Evolutionary conservation across 53 echinoderm and acorn worm species (phyloP).

Genomic region (Mesocentrotus franciscanus): DNA sequence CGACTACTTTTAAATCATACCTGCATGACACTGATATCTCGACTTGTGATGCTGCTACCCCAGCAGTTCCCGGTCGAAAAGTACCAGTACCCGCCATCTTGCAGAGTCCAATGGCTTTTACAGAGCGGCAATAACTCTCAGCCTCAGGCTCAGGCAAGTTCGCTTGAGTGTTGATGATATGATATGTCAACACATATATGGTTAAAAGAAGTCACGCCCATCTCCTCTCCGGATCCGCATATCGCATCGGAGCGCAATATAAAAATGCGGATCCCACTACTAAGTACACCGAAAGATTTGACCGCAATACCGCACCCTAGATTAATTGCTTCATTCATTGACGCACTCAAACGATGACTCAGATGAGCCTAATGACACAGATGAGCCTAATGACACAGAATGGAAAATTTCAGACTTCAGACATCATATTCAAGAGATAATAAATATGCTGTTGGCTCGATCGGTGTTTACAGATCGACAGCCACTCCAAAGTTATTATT

Average conservation of each 20-base stretch:
- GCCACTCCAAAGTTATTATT: no score
- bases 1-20: constrained; percentile 30
- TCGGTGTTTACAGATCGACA: no score
- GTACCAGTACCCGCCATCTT: constrained; percentile 17
- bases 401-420: background rate
- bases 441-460: no score
- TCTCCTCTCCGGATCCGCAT: background rate
- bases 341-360: background rate
- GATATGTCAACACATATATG: background rate
- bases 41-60: constrained; percentile 89
- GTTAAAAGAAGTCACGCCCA: background rate
- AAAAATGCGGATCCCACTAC: no score
- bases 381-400: background rate
- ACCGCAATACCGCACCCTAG: background rate
- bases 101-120: background rate
- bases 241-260: no score
- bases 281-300: no score
- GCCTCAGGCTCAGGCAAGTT: no score
- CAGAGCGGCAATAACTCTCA: no score
- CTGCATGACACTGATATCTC: constrained; percentile 97
- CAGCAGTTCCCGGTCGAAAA: constrained; percentile 87
- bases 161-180: no score
- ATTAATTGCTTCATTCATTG: background rate
- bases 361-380: background rate
- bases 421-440: no score